phyloP scores from a whole-genome alignment of 2,888 invertebrate species.

The Phorcus lineatus region DNA sequence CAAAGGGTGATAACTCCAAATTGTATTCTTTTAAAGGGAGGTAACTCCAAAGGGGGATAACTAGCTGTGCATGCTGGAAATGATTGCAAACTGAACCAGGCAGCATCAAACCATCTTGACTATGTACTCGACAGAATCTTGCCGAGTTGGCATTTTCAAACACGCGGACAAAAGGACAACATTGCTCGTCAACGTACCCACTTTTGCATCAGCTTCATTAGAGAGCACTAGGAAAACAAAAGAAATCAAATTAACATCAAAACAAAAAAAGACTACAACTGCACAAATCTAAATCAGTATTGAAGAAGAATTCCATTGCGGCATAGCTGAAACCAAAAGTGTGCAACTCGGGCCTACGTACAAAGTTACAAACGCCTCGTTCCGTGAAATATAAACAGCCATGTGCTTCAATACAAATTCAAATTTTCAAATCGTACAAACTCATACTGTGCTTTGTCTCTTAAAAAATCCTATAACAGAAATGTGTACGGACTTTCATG shows the following conservation, averaged over 20 bases:
- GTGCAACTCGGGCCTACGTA: background rate
- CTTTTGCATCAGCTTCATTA: conserved; percentile 69
- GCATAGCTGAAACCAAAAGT: conserved; percentile 7
- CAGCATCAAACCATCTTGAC: too few species aligned
- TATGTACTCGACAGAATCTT: too few species aligned
- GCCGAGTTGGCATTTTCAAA: background rate
- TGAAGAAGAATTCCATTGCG: conserved; percentile 22
- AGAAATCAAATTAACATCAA: conserved; percentile 48
- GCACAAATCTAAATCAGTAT: conserved; percentile 21
- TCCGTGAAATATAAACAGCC: background rate
- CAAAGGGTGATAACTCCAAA: too few species aligned
- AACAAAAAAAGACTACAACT: conserved; percentile 30
- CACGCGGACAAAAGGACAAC: conserved; percentile 2
- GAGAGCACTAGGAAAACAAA: conserved; percentile 71
- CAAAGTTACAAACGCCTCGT: background rate
- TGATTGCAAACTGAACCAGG: too few species aligned
- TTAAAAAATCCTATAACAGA: background rate
- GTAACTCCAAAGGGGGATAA: too few species aligned
- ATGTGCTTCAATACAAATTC: background rate
- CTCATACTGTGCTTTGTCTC: background rate
- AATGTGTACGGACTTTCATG: background rate
- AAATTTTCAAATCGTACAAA: background rate
- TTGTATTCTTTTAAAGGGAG: too few species aligned
- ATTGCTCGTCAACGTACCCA: conserved; percentile 61
- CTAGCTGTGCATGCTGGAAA: too few species aligned